Evolutionary conservation across 64 coral and sea anemone genomes (phyloP).

Genomic region (Exaiptasia diaphana): DNA sequence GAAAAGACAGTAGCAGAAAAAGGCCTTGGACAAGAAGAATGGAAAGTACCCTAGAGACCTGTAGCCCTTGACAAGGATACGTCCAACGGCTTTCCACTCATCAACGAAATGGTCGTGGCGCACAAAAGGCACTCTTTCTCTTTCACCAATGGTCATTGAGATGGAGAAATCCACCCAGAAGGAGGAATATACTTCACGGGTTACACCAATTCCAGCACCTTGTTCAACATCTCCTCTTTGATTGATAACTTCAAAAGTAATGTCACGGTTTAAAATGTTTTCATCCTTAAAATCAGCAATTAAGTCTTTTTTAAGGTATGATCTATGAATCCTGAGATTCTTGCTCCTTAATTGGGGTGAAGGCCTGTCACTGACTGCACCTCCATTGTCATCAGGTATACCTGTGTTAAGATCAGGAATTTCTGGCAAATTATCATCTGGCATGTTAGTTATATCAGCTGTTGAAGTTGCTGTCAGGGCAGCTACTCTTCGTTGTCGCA

Average conservation of each 20-base stretch:
- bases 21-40: constrained; percentile 57
- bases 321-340: not conserved
- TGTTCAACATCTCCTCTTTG: constrained; percentile 35
- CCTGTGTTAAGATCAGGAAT: not conserved
- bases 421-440: no score
- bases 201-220: constrained; percentile 50
- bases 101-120: constrained; percentile 56
- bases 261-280: constrained; percentile 6
- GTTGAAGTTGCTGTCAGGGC: not conserved
- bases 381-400: not conserved
- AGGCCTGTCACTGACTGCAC: not conserved
- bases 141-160: constrained; percentile 51
- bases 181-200: constrained; percentile 49
- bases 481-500: not conserved
- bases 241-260: constrained; percentile 56
- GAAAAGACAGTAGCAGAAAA: constrained; percentile 72
- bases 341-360: not conserved
- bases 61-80: constrained; percentile 61
- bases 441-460: no score
- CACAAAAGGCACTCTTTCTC: constrained; percentile 70
- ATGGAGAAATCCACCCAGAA: constrained; percentile 64
- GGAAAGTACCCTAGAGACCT: not conserved
- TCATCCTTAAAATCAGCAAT: constrained; percentile 58
- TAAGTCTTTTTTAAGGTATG: constrained; percentile 34
- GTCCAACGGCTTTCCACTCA: constrained; percentile 46